Conservation (phyloP, 2,113 vertebrate species). For the Romanogobio albipinnatus region DNA sequence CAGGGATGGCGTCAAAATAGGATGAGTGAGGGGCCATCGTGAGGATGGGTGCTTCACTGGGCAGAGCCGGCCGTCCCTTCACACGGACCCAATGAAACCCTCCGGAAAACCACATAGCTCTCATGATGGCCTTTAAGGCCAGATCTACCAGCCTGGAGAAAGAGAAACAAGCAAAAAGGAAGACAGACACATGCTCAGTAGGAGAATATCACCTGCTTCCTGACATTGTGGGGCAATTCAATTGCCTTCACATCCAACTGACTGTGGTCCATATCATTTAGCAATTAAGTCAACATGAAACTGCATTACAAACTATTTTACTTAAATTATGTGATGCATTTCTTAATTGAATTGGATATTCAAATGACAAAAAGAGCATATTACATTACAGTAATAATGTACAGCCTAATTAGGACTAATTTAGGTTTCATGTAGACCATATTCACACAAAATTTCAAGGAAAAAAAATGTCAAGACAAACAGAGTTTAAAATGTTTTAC, state of each 20-base stretch:
- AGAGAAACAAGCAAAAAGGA: not conserved
- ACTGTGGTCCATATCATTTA: not conserved
- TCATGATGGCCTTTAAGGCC: constrained; percentile 86
- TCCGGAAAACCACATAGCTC: constrained; percentile 94
- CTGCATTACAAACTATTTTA: not conserved
- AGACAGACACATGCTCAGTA: not conserved
- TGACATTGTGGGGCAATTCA: not conserved
- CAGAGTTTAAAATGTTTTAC: not conserved
- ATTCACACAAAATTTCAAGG: too few relatives aligned
- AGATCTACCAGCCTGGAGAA: constrained; percentile 82
- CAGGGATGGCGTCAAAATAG: constrained; percentile 95
- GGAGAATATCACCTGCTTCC: not conserved
- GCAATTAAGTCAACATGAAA: not conserved
- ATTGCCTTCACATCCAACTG: not conserved
- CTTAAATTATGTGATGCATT: not conserved
- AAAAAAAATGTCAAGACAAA: too few relatives aligned
- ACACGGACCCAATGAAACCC: constrained; percentile 93
- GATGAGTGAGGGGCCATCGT: constrained; percentile 92
- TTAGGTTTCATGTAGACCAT: too few relatives aligned
- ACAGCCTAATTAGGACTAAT: too few relatives aligned
- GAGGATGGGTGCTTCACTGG: constrained; percentile 86
- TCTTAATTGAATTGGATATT: not conserved
- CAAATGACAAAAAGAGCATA: not conserved
- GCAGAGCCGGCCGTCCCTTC: constrained; percentile 83
- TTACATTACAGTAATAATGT: not conserved